Conservation (phyloP, 2,888 invertebrate genomes). For the Pyrrhosoma nymphula region DNA sequence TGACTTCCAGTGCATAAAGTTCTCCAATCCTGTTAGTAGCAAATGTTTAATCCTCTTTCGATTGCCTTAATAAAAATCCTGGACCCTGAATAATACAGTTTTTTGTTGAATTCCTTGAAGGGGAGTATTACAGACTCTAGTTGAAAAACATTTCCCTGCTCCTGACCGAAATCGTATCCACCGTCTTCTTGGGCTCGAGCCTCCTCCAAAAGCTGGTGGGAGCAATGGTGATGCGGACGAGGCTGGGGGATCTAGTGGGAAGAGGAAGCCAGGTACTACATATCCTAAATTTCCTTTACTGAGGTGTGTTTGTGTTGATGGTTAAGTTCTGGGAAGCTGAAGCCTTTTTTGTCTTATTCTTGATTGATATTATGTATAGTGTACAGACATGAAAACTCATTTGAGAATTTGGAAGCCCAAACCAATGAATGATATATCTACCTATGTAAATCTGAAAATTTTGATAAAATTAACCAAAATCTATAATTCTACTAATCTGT, state of each 20-base stretch:
- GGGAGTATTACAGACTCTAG: slow-evolving; percentile 96
- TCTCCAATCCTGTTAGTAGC: no score
- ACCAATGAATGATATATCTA: no score
- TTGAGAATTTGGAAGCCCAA: no score
- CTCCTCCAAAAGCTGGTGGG: slow-evolving; percentile 73
- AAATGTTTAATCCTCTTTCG: no score
- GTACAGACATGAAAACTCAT: not conserved
- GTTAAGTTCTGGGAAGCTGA: no score
- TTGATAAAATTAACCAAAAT: no score
- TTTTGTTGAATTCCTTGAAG: slow-evolving; percentile 78
- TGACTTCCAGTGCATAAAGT: no score
- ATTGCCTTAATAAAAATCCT: no score
- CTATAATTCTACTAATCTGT: no score
- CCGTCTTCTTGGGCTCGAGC: slow-evolving; percentile 82
- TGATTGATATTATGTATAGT: not conserved
- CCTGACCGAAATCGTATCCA: slow-evolving; percentile 92
- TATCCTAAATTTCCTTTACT: slow-evolving; percentile 68
- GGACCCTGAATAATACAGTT: no score
- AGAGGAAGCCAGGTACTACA: slow-evolving; percentile 80
- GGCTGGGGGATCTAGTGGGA: slow-evolving; percentile 78
- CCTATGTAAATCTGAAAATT: no score
- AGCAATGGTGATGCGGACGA: slow-evolving; percentile 70
- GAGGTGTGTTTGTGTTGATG: not conserved
- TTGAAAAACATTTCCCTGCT: slow-evolving; percentile 99
- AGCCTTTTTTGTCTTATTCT: not conserved